Base-by-base conservation (phyloP, 1,140 invertebrate genomes). In the Drosophila seguyi region DNA sequence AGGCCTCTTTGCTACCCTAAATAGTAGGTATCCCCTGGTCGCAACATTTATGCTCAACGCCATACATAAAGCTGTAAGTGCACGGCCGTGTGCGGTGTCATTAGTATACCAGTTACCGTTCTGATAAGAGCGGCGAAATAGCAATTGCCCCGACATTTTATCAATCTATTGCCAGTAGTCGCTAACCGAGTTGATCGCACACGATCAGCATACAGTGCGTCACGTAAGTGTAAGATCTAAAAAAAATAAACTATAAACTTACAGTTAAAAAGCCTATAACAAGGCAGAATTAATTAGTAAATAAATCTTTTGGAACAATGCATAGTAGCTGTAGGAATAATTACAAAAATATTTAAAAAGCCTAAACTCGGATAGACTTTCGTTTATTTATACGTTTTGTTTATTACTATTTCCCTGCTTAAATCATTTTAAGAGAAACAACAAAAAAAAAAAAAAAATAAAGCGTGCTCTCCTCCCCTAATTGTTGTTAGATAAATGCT, bases 161-260 rank as follows among this genome's bases (percentile, higher is more conserved):
- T 85, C 82, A 85, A 85, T 85, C 74, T 73, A 79, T 79, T 78
- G 76, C 59, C 60, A 56, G 62, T 76, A 80, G 75, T 58, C 25
- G 63, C 50, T 55, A 56, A 68, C 63, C 42, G 18, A 36, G 58
- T 22, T 38, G 52, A 52, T 60, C 52, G 34, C 50, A 53, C 18
- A 55, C 18, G 31, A 22, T 16, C 34, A 55, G 20, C 11, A 16
- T 44, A 57, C 55, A 57, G 55, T 57, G 22, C 25, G 55, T 22
- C 18, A 27, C 55, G 3, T 18, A 57, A 57, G 3, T 8, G 11
- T 57, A 57, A 27, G 22, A 25, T 3, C 18, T 1, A 0, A 44
- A 13, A 44, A 0, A 34, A 36, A 22, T 20, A 10, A 36, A 10
- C 8, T 11, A 22, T 16, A 1, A 53, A 20, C 6, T 7, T 3